Conservation (phyloP, 1,140 invertebrate species). For the Drosophila santomea region DNA sequence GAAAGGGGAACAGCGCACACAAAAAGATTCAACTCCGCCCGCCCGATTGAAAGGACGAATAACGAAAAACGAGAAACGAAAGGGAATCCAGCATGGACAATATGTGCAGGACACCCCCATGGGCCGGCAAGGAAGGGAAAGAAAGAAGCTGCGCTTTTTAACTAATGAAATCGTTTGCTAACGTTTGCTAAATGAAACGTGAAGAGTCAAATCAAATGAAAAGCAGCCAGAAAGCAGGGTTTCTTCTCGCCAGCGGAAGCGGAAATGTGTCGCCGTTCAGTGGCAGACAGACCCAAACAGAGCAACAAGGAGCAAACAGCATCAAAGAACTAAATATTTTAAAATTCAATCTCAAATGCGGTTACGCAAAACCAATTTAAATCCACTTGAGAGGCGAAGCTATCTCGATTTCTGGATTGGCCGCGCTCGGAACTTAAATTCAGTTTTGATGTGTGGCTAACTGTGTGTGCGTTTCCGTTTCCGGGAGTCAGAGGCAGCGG, state of each 20-base stretch:
- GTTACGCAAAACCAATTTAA: slow-evolving; percentile 68
- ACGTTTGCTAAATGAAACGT: slow-evolving; percentile 84
- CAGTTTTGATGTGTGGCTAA: slow-evolving; percentile 62
- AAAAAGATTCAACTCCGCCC: slow-evolving; percentile 39
- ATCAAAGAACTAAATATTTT: slow-evolving; percentile 54
- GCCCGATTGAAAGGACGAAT: slow-evolving; percentile 45
- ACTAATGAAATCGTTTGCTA: slow-evolving; percentile 84
- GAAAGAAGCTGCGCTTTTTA: slow-evolving; percentile 66
- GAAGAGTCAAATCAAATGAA: slow-evolving; percentile 69
- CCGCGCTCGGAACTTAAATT: slow-evolving; percentile 3
- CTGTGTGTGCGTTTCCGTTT: slow-evolving; percentile 78
- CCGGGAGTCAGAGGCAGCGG: slow-evolving; percentile 25
- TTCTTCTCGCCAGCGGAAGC: slow-evolving; percentile 59
- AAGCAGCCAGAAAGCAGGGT: slow-evolving; percentile 14
- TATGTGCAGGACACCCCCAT: slow-evolving; percentile 43
- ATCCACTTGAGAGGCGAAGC: slow-evolving; percentile 65
- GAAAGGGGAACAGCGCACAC: slow-evolving; percentile 33
- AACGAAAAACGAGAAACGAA: neutral
- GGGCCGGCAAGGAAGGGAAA: too few relatives aligned
- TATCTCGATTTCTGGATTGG: slow-evolving; percentile 22
- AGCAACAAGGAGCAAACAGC: neutral
- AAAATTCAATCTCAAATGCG: slow-evolving; percentile 62
- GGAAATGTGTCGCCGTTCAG: slow-evolving; percentile 80
- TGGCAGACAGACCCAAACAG: slow-evolving; percentile 38
- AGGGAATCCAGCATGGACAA: slow-evolving; percentile 35